Evolutionary conservation across 2,113 vertebrate genomes (phyloP).

Genomic region (Ramphastos sulfuratus): DNA sequence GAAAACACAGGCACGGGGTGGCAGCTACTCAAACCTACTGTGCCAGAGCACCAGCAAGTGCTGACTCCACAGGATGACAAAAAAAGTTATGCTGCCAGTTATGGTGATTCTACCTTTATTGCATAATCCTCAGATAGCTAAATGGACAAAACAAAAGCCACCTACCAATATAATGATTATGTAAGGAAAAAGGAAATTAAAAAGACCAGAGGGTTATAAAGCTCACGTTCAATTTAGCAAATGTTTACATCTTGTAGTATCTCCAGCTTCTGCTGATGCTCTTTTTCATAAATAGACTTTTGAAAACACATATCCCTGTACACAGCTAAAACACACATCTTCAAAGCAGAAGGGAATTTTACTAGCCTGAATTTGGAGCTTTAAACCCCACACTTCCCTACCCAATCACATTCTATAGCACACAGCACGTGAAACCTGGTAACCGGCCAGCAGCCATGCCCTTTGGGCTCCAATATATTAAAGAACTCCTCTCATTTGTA

Average conservation of each 20-base stretch:
- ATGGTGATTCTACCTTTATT: slow-evolving; percentile 50
- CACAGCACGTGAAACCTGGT: not conserved
- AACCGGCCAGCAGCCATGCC: not conserved
- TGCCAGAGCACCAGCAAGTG: not conserved
- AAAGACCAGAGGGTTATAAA: slow-evolving; percentile 12
- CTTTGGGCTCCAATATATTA: not conserved
- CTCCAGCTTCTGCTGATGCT: not conserved
- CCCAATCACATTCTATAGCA: not conserved
- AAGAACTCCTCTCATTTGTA: not conserved
- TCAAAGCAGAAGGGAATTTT: not conserved
- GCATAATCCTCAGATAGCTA: slow-evolving; percentile 34
- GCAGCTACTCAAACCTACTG: slow-evolving; percentile 47
- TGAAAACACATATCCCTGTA: not conserved
- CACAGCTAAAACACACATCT: not conserved
- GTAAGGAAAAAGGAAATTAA: slow-evolving; percentile 25
- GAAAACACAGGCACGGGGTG: not conserved
- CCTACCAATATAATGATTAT: slow-evolving; percentile 10
- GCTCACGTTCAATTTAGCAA: slow-evolving; percentile 3
- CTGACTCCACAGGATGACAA: slow-evolving; percentile 34
- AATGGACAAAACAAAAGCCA: slow-evolving; percentile 55
- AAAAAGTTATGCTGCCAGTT: slow-evolving; percentile 64
- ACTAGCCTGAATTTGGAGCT: not conserved
- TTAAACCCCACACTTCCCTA: not conserved
- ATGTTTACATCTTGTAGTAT: slow-evolving; percentile 8
- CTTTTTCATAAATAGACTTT: slow-evolving; percentile 26